phyloP scores from a whole-genome alignment of 2,797 vertebrate genomes.

The Valencia hispanica region DNA sequence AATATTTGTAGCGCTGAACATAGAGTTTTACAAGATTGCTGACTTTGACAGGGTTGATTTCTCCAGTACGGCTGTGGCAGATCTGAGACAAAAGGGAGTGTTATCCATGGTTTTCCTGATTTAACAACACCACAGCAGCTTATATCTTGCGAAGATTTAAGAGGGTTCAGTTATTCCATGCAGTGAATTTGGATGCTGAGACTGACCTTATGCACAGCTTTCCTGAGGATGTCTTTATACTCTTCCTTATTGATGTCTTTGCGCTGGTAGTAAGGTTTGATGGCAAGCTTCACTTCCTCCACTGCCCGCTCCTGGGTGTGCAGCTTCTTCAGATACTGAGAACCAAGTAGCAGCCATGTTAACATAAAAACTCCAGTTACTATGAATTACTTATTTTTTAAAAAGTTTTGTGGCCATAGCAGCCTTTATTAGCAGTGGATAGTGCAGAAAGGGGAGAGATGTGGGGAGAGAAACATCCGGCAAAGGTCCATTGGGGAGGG shows the following conservation, averaged over 20 bases:
- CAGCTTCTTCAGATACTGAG: conserved; percentile 93
- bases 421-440: no score
- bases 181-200: not conserved
- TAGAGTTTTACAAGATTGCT: conserved; percentile 92
- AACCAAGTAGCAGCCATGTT: not conserved
- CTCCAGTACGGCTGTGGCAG: conserved; percentile 94
- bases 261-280: conserved; percentile 95
- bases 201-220: conserved; percentile 93
- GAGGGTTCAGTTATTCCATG: not conserved
- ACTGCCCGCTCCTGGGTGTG: conserved; percentile 94
- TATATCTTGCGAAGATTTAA: not conserved
- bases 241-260: conserved; percentile 97
- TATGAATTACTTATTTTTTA: no score
- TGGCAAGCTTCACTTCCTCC: conserved; percentile 95
- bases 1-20: conserved; percentile 93
- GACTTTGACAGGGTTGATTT: conserved; percentile 95
- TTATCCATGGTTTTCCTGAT: not conserved
- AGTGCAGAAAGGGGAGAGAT: no score
- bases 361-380: not conserved
- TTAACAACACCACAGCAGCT: not conserved
- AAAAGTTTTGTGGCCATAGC: no score
- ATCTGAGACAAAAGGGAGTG: conserved; percentile 77
- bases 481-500: no score
- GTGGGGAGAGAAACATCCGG: no score
- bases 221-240: conserved; percentile 94